phyloP scores from a whole-genome alignment of 2,888 invertebrate species.

The Tribolium freemani region DNA sequence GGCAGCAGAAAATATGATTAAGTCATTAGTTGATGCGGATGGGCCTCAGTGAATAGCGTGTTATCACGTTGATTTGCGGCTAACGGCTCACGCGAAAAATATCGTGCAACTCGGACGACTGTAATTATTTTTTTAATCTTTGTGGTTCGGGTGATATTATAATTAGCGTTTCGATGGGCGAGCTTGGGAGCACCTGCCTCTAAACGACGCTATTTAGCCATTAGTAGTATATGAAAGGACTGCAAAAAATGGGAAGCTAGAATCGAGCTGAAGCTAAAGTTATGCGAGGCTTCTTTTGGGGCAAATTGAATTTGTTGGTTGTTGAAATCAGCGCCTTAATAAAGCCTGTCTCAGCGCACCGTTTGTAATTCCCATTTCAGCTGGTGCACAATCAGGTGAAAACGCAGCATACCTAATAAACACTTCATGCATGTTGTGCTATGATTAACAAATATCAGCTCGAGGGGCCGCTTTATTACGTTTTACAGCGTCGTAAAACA shows the following conservation, averaged over 20 bases:
- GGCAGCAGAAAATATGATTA: conserved; percentile 30
- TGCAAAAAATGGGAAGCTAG: no score
- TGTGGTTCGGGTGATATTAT: neutral
- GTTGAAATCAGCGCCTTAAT: neutral
- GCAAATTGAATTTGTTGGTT: neutral
- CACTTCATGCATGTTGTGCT: conserved; percentile 34
- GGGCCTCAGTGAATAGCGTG: conserved; percentile 5
- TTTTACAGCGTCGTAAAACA: conserved; percentile 40
- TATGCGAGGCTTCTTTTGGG: neutral
- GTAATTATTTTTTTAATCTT: neutral
- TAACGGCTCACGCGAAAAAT: conserved; percentile 9
- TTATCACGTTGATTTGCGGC: conserved; percentile 29
- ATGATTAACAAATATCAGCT: conserved; percentile 42
- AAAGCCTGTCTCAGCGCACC: neutral
- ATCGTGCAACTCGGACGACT: neutral
- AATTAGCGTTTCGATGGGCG: neutral
- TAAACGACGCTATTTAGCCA: neutral
- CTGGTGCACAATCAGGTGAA: conserved; percentile 19
- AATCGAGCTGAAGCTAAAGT: no score
- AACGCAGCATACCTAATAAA: conserved; percentile 37
- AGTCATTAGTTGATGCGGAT: conserved; percentile 29
- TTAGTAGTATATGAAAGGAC: no score
- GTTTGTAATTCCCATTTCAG: conserved; percentile 1
- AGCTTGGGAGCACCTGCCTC: neutral
- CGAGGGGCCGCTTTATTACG: conserved; percentile 25